Conservation (phyloP, 30 jellyfish, hydroid and myxozoan genomes). For the Sanderia malayensis region DNA sequence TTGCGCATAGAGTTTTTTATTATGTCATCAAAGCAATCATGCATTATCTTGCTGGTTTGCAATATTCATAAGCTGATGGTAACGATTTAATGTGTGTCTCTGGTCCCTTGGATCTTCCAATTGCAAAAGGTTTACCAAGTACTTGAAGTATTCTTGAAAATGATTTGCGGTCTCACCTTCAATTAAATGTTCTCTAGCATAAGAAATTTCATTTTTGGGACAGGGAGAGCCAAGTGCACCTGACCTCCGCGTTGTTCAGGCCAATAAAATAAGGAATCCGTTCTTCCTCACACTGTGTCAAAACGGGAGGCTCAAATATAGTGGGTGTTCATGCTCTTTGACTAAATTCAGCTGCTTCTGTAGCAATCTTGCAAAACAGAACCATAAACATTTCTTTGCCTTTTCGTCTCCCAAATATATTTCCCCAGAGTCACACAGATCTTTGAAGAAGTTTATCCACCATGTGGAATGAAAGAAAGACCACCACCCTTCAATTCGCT, state of each 20-base stretch:
- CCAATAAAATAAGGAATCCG: slow-evolving; percentile 33
- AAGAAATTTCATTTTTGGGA: slow-evolving; percentile 5
- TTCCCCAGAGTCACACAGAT: slow-evolving; percentile 27
- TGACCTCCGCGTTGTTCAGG: slow-evolving; percentile 50
- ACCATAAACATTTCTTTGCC: slow-evolving; percentile 33
- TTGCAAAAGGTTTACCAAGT: background rate
- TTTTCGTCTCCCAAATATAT: slow-evolving; percentile 18
- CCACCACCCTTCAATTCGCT: slow-evolving; percentile 18
- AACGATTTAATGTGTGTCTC: slow-evolving; percentile 25
- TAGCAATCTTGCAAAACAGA: slow-evolving; percentile 33
- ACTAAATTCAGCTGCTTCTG: slow-evolving; percentile 43
- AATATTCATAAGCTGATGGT: slow-evolving; percentile 20
- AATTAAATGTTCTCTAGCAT: slow-evolving; percentile 18
- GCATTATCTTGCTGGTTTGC: slow-evolving; percentile 14
- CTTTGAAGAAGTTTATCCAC: slow-evolving; percentile 52
- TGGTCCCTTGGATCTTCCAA: slow-evolving; percentile 23
- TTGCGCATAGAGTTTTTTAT: slow-evolving; percentile 2
- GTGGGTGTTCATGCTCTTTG: slow-evolving; percentile 46
- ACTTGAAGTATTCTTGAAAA: slow-evolving; percentile 35
- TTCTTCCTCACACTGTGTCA: slow-evolving; percentile 48
- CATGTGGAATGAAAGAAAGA: slow-evolving; percentile 32
- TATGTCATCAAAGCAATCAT: slow-evolving; percentile 3
- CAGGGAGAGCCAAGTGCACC: slow-evolving; percentile 39
- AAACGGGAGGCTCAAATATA: slow-evolving; percentile 24
- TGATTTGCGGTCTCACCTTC: slow-evolving; percentile 28